Percentiles rank a stretch among this genome's conserved stretches.
Evolutionary conservation across 2,797 vertebrate genomes (phyloP).

Genomic region (Adrianichthys oophorus): DNA sequence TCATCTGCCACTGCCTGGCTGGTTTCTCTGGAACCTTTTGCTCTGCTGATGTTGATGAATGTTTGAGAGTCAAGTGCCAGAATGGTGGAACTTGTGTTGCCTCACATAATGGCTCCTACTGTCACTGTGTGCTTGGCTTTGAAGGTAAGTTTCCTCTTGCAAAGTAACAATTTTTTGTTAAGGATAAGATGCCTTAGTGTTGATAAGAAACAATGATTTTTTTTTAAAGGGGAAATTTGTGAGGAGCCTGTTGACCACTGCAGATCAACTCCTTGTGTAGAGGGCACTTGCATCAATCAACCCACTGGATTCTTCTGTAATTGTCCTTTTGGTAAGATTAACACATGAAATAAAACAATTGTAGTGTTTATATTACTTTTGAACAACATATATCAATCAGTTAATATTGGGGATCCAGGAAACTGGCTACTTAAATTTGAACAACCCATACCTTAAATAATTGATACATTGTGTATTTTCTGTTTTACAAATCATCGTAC

Average conservation of each 20-base stretch:
- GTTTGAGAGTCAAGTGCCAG: slow-evolving; percentile 69
- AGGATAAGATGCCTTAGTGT: neutral
- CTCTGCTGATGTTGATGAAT: slow-evolving; percentile 68
- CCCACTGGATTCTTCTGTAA: slow-evolving; percentile 73
- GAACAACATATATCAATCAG: too few species aligned
- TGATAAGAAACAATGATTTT: slow-evolving; percentile 1
- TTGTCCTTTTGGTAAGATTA: slow-evolving; percentile 78
- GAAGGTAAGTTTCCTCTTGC: slow-evolving; percentile 63
- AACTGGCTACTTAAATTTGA: too few species aligned
- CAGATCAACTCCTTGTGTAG: slow-evolving; percentile 69
- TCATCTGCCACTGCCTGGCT: slow-evolving; percentile 69
- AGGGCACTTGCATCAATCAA: slow-evolving; percentile 71
- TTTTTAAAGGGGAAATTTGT: slow-evolving; percentile 69
- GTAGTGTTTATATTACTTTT: neutral
- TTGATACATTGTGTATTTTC: too few species aligned
- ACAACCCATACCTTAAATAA: too few species aligned
- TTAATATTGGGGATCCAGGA: too few species aligned
- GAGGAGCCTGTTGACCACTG: slow-evolving; percentile 72
- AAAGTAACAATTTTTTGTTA: neutral
- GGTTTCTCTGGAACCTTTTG: slow-evolving; percentile 71
- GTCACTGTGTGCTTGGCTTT: slow-evolving; percentile 73
- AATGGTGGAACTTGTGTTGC: slow-evolving; percentile 75
- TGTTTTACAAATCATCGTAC: too few species aligned
- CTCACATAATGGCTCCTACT: slow-evolving; percentile 62
- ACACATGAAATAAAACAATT: slow-evolving; percentile 7